Evolutionary conservation across 2,888 invertebrate genomes (phyloP).

Genomic region (Apoda limacodes): DNA sequence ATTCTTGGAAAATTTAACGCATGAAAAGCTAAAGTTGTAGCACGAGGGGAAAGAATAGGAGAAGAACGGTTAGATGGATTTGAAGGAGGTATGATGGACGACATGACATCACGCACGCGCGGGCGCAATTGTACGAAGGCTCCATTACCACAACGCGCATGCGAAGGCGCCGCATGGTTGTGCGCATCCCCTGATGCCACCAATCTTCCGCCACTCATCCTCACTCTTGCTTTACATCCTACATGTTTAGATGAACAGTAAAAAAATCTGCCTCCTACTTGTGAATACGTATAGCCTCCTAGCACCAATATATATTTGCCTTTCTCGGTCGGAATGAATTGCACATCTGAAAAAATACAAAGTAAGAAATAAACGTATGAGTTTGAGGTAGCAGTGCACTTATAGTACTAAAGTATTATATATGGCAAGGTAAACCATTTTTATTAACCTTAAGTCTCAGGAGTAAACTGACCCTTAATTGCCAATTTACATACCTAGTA

Average conservation of each 20-base stretch:
- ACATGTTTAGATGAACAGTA: conserved; percentile 64
- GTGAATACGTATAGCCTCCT: conserved; percentile 58
- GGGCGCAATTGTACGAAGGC: conserved; percentile 59
- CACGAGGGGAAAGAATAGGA: conserved; percentile 36
- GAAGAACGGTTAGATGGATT: conserved; percentile 34
- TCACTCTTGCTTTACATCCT: conserved; percentile 55
- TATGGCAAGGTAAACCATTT: too few relatives aligned
- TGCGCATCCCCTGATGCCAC: conserved; percentile 53
- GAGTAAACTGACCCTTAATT: too few relatives aligned
- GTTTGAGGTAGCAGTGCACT: too few relatives aligned
- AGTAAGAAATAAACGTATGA: too few relatives aligned
- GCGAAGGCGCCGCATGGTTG: conserved; percentile 58
- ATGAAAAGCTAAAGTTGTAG: conserved; percentile 44
- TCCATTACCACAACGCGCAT: conserved; percentile 61
- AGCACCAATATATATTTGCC: conserved; percentile 61
- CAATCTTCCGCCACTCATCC: conserved; percentile 46
- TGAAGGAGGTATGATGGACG: conserved; percentile 21
- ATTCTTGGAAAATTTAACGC: conserved; percentile 52
- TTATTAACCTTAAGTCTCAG: too few relatives aligned
- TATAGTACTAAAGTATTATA: too few relatives aligned
- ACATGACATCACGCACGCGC: conserved; percentile 21
- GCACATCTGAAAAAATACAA: conserved; percentile 58
- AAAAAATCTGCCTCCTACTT: conserved; percentile 62
- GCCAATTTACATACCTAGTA: too few relatives aligned
- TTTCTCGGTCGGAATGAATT: conserved; percentile 64